phyloP scores from a whole-genome alignment of 1,140 invertebrate genomes.

The Pemphigus obesinymphae region DNA sequence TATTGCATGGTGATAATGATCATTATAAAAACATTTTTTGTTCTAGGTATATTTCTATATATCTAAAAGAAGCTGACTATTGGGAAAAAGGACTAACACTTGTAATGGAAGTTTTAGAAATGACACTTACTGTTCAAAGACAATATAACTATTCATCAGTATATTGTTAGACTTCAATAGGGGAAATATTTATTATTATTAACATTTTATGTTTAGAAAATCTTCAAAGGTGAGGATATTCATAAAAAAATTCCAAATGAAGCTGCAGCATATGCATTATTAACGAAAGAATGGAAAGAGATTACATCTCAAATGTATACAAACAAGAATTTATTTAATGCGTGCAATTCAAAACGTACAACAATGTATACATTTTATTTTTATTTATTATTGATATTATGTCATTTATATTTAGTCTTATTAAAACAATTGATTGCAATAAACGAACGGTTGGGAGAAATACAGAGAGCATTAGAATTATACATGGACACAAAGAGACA shows the following conservation, averaged over 20 bases:
- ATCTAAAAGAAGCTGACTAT: constrained; percentile 5
- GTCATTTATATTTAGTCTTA: neutral
- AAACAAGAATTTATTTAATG: constrained; percentile 48
- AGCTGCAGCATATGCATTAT: constrained; percentile 64
- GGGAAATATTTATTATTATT: too few relatives aligned
- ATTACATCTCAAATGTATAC: constrained; percentile 58
- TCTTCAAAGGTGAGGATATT: constrained; percentile 80
- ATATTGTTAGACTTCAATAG: too few relatives aligned
- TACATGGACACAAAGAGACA: constrained; percentile 81
- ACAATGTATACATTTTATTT: too few relatives aligned
- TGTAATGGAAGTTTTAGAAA: constrained; percentile 8
- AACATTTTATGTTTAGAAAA: too few relatives aligned
- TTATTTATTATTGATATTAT: neutral
- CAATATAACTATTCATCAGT: neutral
- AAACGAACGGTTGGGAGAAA: neutral
- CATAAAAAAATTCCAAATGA: constrained; percentile 74
- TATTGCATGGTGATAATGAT: neutral
- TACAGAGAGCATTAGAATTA: constrained; percentile 62
- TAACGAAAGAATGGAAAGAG: constrained; percentile 67
- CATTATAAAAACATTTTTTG: neutral
- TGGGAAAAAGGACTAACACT: constrained; percentile 10
- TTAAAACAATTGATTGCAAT: neutral
- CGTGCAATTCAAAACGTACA: constrained; percentile 37
- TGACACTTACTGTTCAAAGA: constrained; percentile 11
- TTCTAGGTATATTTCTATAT: constrained; percentile 18